Conservation (phyloP, 1,140 invertebrate species). For the Araneus ventricosus region DNA sequence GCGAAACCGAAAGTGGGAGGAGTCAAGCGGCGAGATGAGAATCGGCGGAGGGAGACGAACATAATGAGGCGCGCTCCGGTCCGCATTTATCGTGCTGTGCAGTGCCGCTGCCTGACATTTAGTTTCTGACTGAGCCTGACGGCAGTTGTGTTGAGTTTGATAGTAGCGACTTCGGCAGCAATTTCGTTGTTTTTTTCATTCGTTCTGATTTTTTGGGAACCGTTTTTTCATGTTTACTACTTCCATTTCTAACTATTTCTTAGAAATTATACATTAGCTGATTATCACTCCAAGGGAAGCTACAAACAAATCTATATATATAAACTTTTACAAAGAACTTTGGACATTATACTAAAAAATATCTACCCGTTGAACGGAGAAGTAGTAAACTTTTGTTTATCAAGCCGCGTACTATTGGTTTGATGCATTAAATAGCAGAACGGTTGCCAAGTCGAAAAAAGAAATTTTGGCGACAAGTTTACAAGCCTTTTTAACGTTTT, state of each 20-base stretch:
- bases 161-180: constrained; percentile 75
- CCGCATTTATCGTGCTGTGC: constrained; percentile 71
- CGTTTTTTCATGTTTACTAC: constrained; percentile 63
- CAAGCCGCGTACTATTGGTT: constrained; percentile 53
- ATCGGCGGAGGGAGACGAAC: constrained; percentile 59
- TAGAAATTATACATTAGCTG: constrained; percentile 68
- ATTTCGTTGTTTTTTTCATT: constrained; percentile 76
- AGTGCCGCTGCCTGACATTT: constrained; percentile 73
- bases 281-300: constrained; percentile 48
- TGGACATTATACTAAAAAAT: constrained; percentile 9
- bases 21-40: constrained; percentile 25
- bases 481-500: constrained; percentile 50
- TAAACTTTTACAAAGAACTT: constrained; percentile 50
- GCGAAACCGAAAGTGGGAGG: constrained; percentile 69
- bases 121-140: constrained; percentile 75
- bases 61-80: constrained; percentile 71
- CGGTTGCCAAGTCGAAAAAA: constrained; percentile 28
- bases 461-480: constrained; percentile 51
- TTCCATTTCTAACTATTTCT: constrained; percentile 63
- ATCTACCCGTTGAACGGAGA: constrained; percentile 4
- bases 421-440: constrained; percentile 35
- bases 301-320: neutral
- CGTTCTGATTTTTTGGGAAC: constrained; percentile 74
- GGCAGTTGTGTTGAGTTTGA: constrained; percentile 76
- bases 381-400: constrained; percentile 64